Evolutionary conservation across 2,888 invertebrate species (phyloP).

Genomic region (Antheraea assamensis): DNA sequence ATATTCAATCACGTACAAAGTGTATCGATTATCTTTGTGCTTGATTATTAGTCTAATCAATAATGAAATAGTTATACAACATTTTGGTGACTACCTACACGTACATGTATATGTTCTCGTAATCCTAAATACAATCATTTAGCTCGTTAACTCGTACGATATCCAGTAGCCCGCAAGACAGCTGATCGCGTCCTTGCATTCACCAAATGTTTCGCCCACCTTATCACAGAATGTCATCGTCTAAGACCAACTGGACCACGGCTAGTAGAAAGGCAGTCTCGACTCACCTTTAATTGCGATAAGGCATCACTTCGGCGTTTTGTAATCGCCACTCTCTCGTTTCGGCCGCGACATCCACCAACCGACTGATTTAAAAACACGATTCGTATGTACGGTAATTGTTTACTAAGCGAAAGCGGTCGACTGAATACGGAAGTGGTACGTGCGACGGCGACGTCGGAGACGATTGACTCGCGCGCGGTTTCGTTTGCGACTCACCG

Average conservation of each 20-base stretch:
- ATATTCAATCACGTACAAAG: slow-evolving; percentile 49
- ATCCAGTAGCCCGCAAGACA: slow-evolving; percentile 44
- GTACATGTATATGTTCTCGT: not conserved
- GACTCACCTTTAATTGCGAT: slow-evolving; percentile 70
- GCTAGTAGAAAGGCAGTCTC: slow-evolving; percentile 60
- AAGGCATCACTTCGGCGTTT: slow-evolving; percentile 57
- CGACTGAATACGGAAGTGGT: slow-evolving; percentile 63
- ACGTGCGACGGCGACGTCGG: slow-evolving; percentile 46
- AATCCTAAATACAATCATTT: slow-evolving; percentile 21
- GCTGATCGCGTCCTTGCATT: slow-evolving; percentile 71
- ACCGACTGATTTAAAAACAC: slow-evolving; percentile 57
- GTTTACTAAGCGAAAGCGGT: slow-evolving; percentile 75
- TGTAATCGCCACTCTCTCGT: slow-evolving; percentile 39
- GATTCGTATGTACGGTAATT: slow-evolving; percentile 57
- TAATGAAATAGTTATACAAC: slow-evolving; percentile 33
- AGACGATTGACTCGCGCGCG: slow-evolving; percentile 73
- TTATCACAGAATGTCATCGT: slow-evolving; percentile 75
- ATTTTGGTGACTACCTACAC: slow-evolving; percentile 12
- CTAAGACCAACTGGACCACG: slow-evolving; percentile 53
- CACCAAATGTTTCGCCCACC: slow-evolving; percentile 60
- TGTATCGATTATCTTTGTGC: slow-evolving; percentile 22
- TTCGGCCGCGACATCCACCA: slow-evolving; percentile 42
- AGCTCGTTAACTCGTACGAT: slow-evolving; percentile 37
- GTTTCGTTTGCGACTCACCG: slow-evolving; percentile 66
- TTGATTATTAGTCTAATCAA: slow-evolving; percentile 43